phyloP scores from a whole-genome alignment of 2,797 vertebrate species.

The Agapornis canus region DNA sequence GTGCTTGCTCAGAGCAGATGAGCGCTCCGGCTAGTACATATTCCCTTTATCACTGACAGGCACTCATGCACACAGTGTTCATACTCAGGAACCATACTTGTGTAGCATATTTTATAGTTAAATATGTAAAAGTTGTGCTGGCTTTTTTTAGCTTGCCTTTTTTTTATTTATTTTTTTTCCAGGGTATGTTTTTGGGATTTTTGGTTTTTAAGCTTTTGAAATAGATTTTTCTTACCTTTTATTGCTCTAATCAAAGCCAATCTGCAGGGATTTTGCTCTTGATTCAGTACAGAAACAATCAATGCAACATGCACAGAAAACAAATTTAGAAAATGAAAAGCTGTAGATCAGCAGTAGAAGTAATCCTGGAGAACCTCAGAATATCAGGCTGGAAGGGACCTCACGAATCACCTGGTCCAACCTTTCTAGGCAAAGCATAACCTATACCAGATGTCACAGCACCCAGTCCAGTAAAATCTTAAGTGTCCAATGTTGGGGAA shows the following conservation, averaged over 20 bases:
- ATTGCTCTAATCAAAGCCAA: neutral
- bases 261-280: neutral
- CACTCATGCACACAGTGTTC: neutral
- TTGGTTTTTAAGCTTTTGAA: neutral
- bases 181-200: fast-evolving
- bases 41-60: neutral
- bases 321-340: neutral
- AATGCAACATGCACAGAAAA: neutral
- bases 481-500: neutral
- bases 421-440: neutral
- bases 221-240: neutral
- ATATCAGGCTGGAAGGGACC: neutral
- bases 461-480: neutral
- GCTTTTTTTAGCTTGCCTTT: no score
- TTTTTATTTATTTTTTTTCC: neutral
- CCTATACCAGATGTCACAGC: neutral
- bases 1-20: neutral
- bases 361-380: neutral
- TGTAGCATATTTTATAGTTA: neutral
- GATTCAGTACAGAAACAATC: neutral
- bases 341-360: neutral
- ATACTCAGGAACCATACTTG: neutral
- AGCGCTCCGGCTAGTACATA: neutral
- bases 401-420: neutral
- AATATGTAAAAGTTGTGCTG: neutral